A percentile compares a stretch with the other conserved stretches of the same genome.
These are phyloP conservation scores for Palaemon carinicauda DNA, from an alignment of 1,140 invertebrate species.

Conservation along the genomic window DNA sequence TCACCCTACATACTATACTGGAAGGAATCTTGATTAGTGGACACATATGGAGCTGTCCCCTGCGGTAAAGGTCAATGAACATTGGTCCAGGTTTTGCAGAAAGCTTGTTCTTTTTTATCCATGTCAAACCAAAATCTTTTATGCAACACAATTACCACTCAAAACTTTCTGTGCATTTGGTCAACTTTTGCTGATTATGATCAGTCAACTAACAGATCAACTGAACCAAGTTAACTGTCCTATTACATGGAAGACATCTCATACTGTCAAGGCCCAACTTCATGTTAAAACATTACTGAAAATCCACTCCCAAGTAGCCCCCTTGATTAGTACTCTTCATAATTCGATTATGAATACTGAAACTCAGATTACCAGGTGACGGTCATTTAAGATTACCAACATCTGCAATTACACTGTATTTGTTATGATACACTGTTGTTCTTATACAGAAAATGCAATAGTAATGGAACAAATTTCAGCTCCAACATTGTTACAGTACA, in stretches of 20 bases:
- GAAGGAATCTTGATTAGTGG: constrained; percentile 45
- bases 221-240: constrained; percentile 15
- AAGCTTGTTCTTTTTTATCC: no score
- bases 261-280: constrained; percentile 12
- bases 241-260: constrained; percentile 38
- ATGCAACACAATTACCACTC: not conserved
- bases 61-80: constrained; percentile 37
- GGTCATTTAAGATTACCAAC: not conserved
- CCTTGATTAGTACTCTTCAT: no score
- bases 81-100: constrained; percentile 36
- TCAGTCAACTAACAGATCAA: not conserved
- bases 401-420: not conserved
- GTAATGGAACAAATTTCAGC: no score
- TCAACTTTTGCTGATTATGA: not conserved
- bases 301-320: not conserved
- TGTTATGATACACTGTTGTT: not conserved
- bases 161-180: not conserved
- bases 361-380: constrained; percentile 21
- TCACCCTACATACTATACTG: constrained; percentile 43
- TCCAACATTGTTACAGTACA: not conserved
- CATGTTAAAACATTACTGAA: constrained; percentile 21
- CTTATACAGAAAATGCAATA: not conserved
- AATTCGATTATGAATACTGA: not conserved
- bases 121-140: not conserved
- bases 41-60: constrained; percentile 37